Conservation (phyloP, 1,140 invertebrate genomes). For the Hypothenemus hampei region DNA sequence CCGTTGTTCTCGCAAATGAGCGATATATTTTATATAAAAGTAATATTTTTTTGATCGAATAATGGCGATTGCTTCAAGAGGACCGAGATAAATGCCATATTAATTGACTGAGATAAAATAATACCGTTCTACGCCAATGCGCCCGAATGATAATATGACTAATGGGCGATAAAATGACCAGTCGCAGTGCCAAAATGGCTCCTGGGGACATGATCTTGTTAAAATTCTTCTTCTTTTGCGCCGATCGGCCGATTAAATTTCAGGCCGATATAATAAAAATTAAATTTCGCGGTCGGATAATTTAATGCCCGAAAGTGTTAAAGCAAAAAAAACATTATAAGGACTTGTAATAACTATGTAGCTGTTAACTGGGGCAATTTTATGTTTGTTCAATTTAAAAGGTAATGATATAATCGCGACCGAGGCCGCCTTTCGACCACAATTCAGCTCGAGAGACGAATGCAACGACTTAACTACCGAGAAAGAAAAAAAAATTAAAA, state of each 20-base stretch:
- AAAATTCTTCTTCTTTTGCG: slow-evolving; percentile 18
- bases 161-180: slow-evolving; percentile 14
- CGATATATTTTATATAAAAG: too few species aligned
- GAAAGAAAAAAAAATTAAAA: too few species aligned
- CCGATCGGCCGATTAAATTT: slow-evolving; percentile 19
- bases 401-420: slow-evolving; percentile 2
- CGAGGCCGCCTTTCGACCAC: too few species aligned
- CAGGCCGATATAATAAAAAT: slow-evolving; percentile 26
- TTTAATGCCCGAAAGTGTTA: slow-evolving; percentile 10
- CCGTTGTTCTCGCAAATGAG: too few species aligned
- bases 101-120: too few species aligned
- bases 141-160: slow-evolving; percentile 19
- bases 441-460: too few species aligned
- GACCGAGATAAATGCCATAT: too few species aligned
- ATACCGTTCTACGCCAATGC: slow-evolving; percentile 10
- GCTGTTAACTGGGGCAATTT: slow-evolving; percentile 1
- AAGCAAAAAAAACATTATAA: slow-evolving; percentile 12
- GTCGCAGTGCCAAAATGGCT: slow-evolving; percentile 22
- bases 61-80: too few species aligned
- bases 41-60: too few species aligned
- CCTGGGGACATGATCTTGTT: slow-evolving; percentile 22
- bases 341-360: slow-evolving; percentile 3
- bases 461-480: too few species aligned
- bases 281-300: slow-evolving; percentile 19
- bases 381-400: slow-evolving; percentile 9